A percentile compares a stretch with the other conserved stretches of the same genome.
These are phyloP conservation scores for Megathymus violae DNA, from an alignment of 1,140 invertebrate species.

Conservation along the genomic window DNA sequence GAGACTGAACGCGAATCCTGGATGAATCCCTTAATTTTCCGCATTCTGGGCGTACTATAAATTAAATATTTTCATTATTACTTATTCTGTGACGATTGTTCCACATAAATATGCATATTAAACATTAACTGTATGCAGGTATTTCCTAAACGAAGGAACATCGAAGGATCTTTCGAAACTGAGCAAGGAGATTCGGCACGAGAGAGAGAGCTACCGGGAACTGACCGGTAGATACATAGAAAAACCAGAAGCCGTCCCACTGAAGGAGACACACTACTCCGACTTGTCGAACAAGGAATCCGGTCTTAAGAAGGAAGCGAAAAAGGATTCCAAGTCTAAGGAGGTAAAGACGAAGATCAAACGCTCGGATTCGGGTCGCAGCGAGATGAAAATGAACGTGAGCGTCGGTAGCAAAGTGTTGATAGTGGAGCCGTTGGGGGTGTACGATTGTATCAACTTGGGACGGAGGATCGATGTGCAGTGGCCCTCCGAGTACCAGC, in stretches of 20 bases:
- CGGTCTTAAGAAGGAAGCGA: slow-evolving; percentile 62
- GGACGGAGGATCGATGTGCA: slow-evolving; percentile 94
- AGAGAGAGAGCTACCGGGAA: slow-evolving; percentile 77
- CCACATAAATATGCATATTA: too few relatives aligned
- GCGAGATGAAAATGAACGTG: slow-evolving; percentile 81
- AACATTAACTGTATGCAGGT: slow-evolving; percentile 49
- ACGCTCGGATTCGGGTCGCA: slow-evolving; percentile 77
- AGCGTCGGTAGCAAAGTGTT: slow-evolving; percentile 83
- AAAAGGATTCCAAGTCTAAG: slow-evolving; percentile 69
- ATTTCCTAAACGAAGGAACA: slow-evolving; percentile 72
- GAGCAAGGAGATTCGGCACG: slow-evolving; percentile 78
- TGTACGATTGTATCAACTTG: slow-evolving; percentile 95
- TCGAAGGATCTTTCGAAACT: slow-evolving; percentile 78
- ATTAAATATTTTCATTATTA: too few relatives aligned
- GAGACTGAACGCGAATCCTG: too few relatives aligned
- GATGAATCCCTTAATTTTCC: too few relatives aligned
- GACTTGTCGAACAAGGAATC: slow-evolving; percentile 73
- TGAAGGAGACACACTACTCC: slow-evolving; percentile 71
- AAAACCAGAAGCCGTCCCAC: slow-evolving; percentile 62
- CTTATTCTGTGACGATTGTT: too few relatives aligned
- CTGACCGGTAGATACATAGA: slow-evolving; percentile 80
- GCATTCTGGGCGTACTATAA: too few relatives aligned
- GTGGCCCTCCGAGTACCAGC: slow-evolving; percentile 95
- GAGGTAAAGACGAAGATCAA: slow-evolving; percentile 78
- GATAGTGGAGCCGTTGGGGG: slow-evolving; percentile 84